Evolutionary conservation across 2,888 invertebrate genomes (phyloP).

Genomic region (Drosophila flavopinicola): DNA sequence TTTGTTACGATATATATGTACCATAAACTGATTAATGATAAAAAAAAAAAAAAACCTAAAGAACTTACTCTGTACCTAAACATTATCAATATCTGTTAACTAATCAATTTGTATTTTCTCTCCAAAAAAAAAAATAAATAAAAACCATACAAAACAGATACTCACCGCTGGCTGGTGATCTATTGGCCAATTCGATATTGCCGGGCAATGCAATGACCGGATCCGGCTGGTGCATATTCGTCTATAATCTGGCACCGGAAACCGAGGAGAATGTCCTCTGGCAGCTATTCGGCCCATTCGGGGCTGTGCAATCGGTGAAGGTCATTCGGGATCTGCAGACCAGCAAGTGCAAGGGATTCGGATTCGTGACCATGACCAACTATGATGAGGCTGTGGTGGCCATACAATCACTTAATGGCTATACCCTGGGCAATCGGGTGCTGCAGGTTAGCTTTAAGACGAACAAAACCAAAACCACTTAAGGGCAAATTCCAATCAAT

Average conservation of each 20-base stretch:
- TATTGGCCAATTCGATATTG: constrained; percentile 90
- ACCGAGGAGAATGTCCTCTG: constrained; percentile 98
- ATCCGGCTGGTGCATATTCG: constrained; percentile 93
- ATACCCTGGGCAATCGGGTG: constrained; percentile 96
- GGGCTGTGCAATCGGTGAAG: constrained; percentile 98
- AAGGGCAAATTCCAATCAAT: constrained; percentile 39
- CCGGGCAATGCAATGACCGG: constrained; percentile 94
- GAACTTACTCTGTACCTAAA: constrained; percentile 11
- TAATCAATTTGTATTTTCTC: constrained; percentile 23
- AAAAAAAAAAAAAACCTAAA: constrained; percentile 25
- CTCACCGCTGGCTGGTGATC: constrained; percentile 93
- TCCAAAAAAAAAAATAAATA: not conserved
- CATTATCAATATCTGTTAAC: not conserved
- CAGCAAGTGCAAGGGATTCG: constrained; percentile 99
- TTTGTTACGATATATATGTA: constrained; percentile 37
- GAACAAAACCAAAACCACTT: constrained; percentile 90
- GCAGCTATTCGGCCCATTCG: constrained; percentile 98
- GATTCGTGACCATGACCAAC: constrained; percentile 99
- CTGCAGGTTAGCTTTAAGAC: constrained; percentile 99
- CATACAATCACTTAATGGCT: constrained; percentile 97
- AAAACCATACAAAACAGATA: constrained; percentile 81
- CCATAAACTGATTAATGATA: constrained; percentile 30
- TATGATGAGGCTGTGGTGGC: constrained; percentile 98
- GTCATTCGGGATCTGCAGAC: constrained; percentile 97
- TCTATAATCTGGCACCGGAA: constrained; percentile 97